Base-by-base conservation (phyloP, 2,888 invertebrate genomes). In the Apoderus coryli region DNA sequence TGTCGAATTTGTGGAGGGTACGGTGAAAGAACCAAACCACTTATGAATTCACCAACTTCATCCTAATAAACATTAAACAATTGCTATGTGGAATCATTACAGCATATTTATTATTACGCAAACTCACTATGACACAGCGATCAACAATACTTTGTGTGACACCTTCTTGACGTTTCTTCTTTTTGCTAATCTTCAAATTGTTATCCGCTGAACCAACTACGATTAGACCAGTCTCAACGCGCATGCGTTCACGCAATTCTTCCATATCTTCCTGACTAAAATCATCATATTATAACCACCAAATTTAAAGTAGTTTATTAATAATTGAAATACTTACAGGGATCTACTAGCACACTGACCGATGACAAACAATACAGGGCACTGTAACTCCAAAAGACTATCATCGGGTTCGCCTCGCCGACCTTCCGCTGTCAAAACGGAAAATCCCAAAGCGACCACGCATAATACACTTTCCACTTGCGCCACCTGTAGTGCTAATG, bases 161-260 rank as follows among this genome's bases (percentile, higher is more conserved):
- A 10, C 76, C 72, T 45, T 81, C 77, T n/a, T 65, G 59, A 43
- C 72, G 66, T 38, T 76, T 71, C 49, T 78, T 79, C 28, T 67
- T 65, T 37, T 75, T 72, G 4, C 67, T 69, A 36, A 86, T 66
- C 22, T 80, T 60, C 10, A 86, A 57, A 31, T 71, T 63, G 52
- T 81, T 78, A 55, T 85, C 82, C 1, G 79, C 81, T 19, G 77
- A 75, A 12, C 84, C 84, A 10, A 86, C 76, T 9, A 86, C 68
- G 16, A 85, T 65, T 16, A 85, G 55, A 29, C 76, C 72, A 3
- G 79, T 77, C 49, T 81, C 78, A 0, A 77, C 75, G 39, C 73
- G 63, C 72, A 86, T 75, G 38, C 71, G 69, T 47, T 78, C 78
- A 3, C 85, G 61, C 22, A 84, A 52, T 31, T 76, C 74, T 53